These are phyloP conservation scores for Calcarius lapponicus DNA, from an alignment of 2,797 vertebrate genomes.

Conservation along the genomic window DNA sequence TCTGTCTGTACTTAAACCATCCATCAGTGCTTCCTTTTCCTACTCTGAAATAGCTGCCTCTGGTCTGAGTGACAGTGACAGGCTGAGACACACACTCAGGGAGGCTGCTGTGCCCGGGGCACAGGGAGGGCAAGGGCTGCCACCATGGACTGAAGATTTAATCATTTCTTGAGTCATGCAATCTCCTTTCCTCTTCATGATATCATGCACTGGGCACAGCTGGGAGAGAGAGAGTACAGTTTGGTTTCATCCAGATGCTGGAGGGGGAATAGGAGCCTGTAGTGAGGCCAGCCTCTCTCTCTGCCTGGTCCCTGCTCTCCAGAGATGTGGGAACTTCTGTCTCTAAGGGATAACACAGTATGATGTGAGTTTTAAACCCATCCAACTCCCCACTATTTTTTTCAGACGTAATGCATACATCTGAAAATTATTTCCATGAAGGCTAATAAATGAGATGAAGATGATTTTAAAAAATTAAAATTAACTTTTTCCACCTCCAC, in stretches of 20 bases:
- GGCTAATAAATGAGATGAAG: not conserved
- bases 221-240: not conserved
- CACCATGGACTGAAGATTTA: not conserved
- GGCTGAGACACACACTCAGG: not conserved
- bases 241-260: not conserved
- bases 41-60: not conserved
- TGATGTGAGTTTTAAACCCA: not conserved
- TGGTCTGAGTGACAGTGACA: not conserved
- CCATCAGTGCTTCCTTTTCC: not conserved
- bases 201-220: not conserved
- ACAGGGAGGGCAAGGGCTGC: not conserved
- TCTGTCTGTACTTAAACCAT: not conserved
- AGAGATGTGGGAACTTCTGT: not conserved
- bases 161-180: not conserved
- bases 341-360: not conserved
- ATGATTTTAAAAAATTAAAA: not conserved
- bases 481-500: not conserved
- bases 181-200: not conserved
- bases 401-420: not conserved
- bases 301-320: not conserved
- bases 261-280: not conserved
- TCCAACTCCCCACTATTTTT: rapidly evolving
- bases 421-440: not conserved
- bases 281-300: not conserved
- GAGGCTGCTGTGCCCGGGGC: not conserved